Evolutionary conservation across 92 coral and sea anemone species (phyloP).

Genomic region (Siderastrea radians): DNA sequence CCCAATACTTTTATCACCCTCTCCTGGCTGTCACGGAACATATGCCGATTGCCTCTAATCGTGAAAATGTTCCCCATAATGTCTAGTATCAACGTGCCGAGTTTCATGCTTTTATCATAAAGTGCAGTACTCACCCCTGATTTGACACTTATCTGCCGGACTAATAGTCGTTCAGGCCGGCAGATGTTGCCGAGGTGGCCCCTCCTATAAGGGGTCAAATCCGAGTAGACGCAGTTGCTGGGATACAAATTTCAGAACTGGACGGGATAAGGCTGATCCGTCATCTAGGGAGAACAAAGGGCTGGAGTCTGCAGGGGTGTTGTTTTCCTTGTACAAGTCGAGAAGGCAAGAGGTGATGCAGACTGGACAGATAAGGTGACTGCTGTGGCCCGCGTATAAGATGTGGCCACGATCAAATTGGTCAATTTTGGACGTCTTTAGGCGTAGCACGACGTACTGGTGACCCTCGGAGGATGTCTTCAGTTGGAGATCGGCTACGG

Average conservation of each 20-base stretch:
- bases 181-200: not conserved
- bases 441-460: no score
- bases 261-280: not conserved
- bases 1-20: no score
- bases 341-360: not conserved
- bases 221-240: not conserved
- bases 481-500: not conserved
- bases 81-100: no score
- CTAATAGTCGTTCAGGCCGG: not conserved
- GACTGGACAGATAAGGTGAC: not conserved
- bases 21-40: no score
- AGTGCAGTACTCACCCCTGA: no score
- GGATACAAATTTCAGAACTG: not conserved
- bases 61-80: no score
- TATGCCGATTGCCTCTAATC: no score
- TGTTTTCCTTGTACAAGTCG: not conserved
- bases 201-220: not conserved
- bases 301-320: not conserved
- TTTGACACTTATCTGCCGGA: no score
- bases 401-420: not conserved
- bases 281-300: not conserved
- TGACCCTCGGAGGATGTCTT: no score
- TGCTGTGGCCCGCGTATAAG: not conserved
- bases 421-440: no score
- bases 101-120: no score